A percentile compares a stretch with the other conserved stretches of the same genome.
phyloP scores from a whole-genome alignment of 1,140 invertebrate species.

The Drosophila subobscura region DNA sequence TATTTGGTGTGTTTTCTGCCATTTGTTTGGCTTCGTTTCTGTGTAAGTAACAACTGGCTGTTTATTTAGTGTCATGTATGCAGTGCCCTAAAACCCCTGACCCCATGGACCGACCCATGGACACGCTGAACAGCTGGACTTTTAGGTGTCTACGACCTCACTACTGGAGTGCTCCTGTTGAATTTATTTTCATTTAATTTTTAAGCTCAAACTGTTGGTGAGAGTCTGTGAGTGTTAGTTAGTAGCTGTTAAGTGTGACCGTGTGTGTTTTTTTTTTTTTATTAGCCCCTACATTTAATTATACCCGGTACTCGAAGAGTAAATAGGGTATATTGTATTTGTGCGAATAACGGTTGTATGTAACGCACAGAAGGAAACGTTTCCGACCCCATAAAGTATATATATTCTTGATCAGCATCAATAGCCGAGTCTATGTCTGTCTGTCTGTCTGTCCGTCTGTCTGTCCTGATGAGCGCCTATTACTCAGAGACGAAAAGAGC shows the following conservation, averaged over 20 bases:
- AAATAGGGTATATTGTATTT: no score
- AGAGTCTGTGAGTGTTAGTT: neutral
- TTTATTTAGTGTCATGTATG: constrained; percentile 80
- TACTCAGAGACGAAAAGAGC: no score
- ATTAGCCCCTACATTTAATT: constrained; percentile 67
- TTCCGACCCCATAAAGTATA: no score
- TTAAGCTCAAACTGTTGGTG: constrained; percentile 18
- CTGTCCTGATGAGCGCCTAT: no score
- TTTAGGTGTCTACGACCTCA: neutral
- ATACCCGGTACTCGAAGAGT: no score
- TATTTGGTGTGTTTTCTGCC: constrained; percentile 37
- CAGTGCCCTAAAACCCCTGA: constrained; percentile 27
- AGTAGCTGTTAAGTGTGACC: neutral
- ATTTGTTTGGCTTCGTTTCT: constrained; percentile 76
- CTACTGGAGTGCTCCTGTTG: constrained; percentile 8
- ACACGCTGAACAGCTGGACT: constrained; percentile 7
- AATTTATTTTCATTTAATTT: constrained; percentile 74
- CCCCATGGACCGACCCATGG: constrained; percentile 7
- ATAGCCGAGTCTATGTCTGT: no score
- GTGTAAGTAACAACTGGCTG: constrained; percentile 78
- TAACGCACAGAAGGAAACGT: no score
- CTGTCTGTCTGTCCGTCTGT: no score
- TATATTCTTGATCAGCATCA: no score
- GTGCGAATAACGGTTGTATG: no score
- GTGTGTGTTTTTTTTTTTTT: constrained; percentile 37